A percentile compares a stretch with the other conserved stretches of the same genome.
Evolutionary conservation across 2,113 vertebrate species (phyloP).

Genomic region (Lethenteron reissneri): DNA sequence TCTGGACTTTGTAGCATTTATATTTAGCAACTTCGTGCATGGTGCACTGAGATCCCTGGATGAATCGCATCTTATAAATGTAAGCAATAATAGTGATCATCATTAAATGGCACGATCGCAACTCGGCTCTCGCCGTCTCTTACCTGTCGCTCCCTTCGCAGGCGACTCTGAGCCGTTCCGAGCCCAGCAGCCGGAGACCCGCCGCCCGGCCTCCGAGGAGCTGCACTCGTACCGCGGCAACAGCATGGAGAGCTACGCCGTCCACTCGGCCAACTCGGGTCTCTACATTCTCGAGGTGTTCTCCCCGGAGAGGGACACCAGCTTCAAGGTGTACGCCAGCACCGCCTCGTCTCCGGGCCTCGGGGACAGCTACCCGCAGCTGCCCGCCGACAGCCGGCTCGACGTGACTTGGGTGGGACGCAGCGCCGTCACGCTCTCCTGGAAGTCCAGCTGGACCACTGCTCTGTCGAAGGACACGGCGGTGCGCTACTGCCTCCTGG

Average conservation of each 20-base stretch:
- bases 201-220: slow-evolving; percentile 40
- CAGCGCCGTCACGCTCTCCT: slow-evolving; percentile 65
- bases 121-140: not conserved
- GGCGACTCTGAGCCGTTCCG: slow-evolving; percentile 71
- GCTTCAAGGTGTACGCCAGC: slow-evolving; percentile 74
- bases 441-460: slow-evolving; percentile 78
- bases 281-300: slow-evolving; percentile 82
- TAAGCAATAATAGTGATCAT: not conserved
- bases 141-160: slow-evolving; percentile 16
- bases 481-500: slow-evolving; percentile 71
- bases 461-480: slow-evolving; percentile 47
- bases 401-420: slow-evolving; percentile 67
- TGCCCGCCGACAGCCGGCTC: slow-evolving; percentile 73
- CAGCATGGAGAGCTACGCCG: slow-evolving; percentile 65
- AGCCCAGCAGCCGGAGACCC: slow-evolving; percentile 65
- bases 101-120: not conserved
- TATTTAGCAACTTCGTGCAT: slow-evolving; percentile 14
- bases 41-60: slow-evolving; percentile 9
- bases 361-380: slow-evolving; percentile 71
- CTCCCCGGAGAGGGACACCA: slow-evolving; percentile 86
- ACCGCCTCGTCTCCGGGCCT: slow-evolving; percentile 59
- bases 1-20: no score
- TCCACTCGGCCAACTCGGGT: slow-evolving; percentile 60
- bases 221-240: slow-evolving; percentile 87
- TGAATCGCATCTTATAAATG: not conserved